Evolutionary conservation across 2,797 vertebrate species (phyloP), one percentile per base, ranked within the genome.

Genomic region (Microctenopoma lineatum): DNA sequence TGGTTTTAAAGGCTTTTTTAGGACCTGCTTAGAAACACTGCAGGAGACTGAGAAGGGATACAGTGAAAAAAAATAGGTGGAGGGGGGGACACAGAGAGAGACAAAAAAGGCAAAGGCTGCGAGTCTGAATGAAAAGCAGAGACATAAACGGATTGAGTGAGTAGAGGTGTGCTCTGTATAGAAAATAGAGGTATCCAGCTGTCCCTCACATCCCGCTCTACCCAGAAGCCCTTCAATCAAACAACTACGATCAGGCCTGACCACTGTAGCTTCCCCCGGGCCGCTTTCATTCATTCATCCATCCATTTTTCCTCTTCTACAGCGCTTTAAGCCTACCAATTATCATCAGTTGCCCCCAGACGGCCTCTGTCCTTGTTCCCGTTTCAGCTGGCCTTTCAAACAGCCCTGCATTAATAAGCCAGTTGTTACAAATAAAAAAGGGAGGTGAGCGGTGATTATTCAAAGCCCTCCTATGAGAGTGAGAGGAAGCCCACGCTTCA

Each of bases 341-440:
- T 93, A 93, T 86, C 75, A 84, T 90, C 89, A 88, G 86, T 88
- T 90, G 89, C 71, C 89, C 84, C 85, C 83, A 72, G 76, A 79
- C 72, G 75, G 84, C 87, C 89, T 78, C 82, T 47, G 70, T 85
- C 80, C 87, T 87, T 86, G 85, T 89, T 89, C 89, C 88, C 70
- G 81, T 80, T 91, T 87, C 84, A 81, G 79, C 81, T 79, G 84
- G 84, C 87, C 84, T 91, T 93, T 92, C 87, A 92, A 83, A 87
- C 76, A 69, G 81, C 73, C 48, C 85, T 84, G 88, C 90, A 89
- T 91, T 92, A 90, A 91, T 91, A 90, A 88, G 83, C 84, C 85
- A 90, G 88, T 90, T 87, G 92, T 89, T 90, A 90, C 88, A 90
- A 84, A 86, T 84, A 67, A 88, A 88, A 56, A 89, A 84, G 73